phyloP scores from a whole-genome alignment of 2,888 invertebrate genomes.

The Amphipyra berbera region DNA sequence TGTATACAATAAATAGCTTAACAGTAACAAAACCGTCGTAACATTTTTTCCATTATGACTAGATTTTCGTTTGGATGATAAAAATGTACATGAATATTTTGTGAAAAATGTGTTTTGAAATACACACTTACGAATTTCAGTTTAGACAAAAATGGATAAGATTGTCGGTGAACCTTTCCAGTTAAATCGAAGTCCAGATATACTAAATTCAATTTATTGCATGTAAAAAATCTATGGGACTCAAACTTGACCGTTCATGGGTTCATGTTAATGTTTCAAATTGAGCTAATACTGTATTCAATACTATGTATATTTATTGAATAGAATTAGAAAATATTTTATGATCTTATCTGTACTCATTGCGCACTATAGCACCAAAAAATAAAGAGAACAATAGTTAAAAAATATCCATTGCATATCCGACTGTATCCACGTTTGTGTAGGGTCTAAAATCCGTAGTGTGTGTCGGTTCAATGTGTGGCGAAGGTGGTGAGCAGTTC shows the following conservation, averaged over 20 bases:
- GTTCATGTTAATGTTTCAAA: constrained; percentile 14
- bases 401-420: constrained; percentile 3
- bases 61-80: constrained; percentile 73
- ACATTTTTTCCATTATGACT: constrained; percentile 76
- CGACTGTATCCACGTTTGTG: neutral
- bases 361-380: too few species aligned
- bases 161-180: constrained; percentile 4
- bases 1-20: constrained; percentile 86
- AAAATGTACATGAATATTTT: constrained; percentile 52
- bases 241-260: constrained; percentile 27
- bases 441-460: constrained; percentile 17
- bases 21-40: constrained; percentile 76
- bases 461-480: constrained; percentile 64
- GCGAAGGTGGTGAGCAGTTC: constrained; percentile 91
- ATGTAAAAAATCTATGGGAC: constrained; percentile 57
- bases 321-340: neutral
- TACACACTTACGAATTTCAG: constrained; percentile 49
- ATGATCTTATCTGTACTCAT: too few species aligned
- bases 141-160: constrained; percentile 1
- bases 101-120: constrained; percentile 42
- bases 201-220: constrained; percentile 33
- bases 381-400: too few species aligned
- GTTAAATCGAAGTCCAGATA: constrained; percentile 48
- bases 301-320: neutral
- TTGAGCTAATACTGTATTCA: constrained; percentile 21